Percentiles rank a stretch among this genome's conserved stretches.
Evolutionary conservation across 2,797 vertebrate genomes (phyloP).

Genomic region (Mastacembelus armatus): DNA sequence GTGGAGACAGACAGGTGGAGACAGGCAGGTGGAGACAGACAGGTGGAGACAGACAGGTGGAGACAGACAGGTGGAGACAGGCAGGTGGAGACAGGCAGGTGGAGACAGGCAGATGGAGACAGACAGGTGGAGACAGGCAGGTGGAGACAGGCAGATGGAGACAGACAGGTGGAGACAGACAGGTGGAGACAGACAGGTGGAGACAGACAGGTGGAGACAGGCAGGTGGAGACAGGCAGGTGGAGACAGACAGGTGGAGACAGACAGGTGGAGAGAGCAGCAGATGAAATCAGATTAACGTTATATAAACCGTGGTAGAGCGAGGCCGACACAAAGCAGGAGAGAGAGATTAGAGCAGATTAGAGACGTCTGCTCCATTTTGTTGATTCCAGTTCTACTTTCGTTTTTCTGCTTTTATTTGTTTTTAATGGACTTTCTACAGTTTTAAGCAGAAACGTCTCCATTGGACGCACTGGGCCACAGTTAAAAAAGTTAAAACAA

Average conservation of each 20-base stretch:
- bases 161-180: slow-evolving; percentile 37
- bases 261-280: neutral
- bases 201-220: neutral
- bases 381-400: neutral
- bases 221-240: neutral
- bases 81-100: slow-evolving; percentile 52
- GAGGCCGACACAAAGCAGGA: neutral
- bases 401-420: too few relatives aligned
- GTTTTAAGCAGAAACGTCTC: too few relatives aligned
- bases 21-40: slow-evolving; percentile 50
- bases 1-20: neutral
- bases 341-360: slow-evolving; percentile 47
- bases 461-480: too few relatives aligned
- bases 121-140: neutral
- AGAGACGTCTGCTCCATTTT: neutral
- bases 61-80: neutral
- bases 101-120: too few relatives aligned
- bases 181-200: neutral
- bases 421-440: too few relatives aligned
- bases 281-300: slow-evolving; percentile 55
- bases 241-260: neutral
- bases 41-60: neutral
- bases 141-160: slow-evolving; percentile 33
- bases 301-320: slow-evolving; percentile 7
- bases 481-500: too few relatives aligned